Conservation (phyloP, 2,888 invertebrate genomes). For the Phytoseiulus persimilis region DNA sequence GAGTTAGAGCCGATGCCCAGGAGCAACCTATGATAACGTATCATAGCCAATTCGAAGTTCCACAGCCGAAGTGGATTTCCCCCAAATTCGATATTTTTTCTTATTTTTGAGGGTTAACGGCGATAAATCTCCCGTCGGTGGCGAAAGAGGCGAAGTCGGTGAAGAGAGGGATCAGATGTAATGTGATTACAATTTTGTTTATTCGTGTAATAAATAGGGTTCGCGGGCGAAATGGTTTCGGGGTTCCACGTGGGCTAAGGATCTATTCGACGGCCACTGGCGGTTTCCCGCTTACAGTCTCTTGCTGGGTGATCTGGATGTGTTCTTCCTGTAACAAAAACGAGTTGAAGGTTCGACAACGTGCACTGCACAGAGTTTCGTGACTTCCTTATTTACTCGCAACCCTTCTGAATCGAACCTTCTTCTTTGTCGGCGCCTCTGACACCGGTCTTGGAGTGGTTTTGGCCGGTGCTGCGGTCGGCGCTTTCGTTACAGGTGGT, state of each 20-base stretch:
- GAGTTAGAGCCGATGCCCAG: no score
- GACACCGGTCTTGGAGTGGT: background rate
- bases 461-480: background rate
- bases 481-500: background rate
- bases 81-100: no score
- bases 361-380: no score
- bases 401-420: background rate
- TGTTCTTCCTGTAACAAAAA: background rate
- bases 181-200: background rate
- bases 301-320: constrained; percentile 9
- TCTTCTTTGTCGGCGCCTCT: background rate
- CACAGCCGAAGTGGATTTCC: no score
- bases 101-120: no score
- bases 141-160: no score
- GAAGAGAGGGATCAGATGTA: no score
- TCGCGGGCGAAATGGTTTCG: background rate
- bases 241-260: background rate
- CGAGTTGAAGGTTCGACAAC: no score
- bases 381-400: no score
- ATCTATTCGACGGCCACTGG: constrained; percentile 12
- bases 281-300: constrained; percentile 12
- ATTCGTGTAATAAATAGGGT: constrained; percentile 10
- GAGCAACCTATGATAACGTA: no score
- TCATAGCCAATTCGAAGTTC: no score
- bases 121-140: no score